phyloP scores from a whole-genome alignment of 2,113 vertebrate species.

The Bagarius yarrelli region DNA sequence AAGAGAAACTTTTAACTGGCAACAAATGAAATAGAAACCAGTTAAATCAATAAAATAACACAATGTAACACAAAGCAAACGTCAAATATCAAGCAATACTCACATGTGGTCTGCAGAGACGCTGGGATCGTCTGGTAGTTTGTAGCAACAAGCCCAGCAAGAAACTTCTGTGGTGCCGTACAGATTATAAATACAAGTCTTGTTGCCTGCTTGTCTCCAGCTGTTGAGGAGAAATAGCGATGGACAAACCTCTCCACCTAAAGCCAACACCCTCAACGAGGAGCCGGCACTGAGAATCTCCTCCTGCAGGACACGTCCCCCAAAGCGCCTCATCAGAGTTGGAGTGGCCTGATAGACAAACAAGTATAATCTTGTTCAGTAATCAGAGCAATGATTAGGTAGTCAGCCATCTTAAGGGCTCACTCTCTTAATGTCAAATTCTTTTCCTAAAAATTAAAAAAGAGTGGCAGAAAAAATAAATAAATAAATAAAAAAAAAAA shows the following conservation, averaged over 20 bases:
- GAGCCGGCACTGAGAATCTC: constrained; percentile 76
- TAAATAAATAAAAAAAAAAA: too few species aligned
- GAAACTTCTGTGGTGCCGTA: constrained; percentile 97
- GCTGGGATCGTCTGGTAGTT: constrained; percentile 73
- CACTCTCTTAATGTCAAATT: too few species aligned
- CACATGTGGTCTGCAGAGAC: constrained; percentile 52
- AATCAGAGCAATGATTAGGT: neutral
- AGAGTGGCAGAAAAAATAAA: too few species aligned
- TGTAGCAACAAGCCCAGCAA: constrained; percentile 88
- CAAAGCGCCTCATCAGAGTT: constrained; percentile 84
- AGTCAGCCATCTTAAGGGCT: neutral
- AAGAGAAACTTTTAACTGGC: neutral
- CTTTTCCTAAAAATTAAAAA: too few species aligned
- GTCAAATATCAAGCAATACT: constrained; percentile 19
- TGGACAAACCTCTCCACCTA: constrained; percentile 91
- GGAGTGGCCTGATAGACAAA: constrained; percentile 81
- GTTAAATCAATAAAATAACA: too few species aligned
- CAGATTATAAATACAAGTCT: constrained; percentile 85
- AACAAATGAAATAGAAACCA: neutral
- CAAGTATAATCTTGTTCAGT: neutral
- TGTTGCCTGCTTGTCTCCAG: constrained; percentile 84
- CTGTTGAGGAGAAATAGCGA: constrained; percentile 69
- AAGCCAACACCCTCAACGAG: constrained; percentile 83
- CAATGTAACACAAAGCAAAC: neutral
- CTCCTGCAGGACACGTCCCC: constrained; percentile 71